Evolutionary conservation across 2,797 vertebrate species (phyloP), one percentile per base, ranked within the genome.

Genomic region (Mycteria americana): DNA sequence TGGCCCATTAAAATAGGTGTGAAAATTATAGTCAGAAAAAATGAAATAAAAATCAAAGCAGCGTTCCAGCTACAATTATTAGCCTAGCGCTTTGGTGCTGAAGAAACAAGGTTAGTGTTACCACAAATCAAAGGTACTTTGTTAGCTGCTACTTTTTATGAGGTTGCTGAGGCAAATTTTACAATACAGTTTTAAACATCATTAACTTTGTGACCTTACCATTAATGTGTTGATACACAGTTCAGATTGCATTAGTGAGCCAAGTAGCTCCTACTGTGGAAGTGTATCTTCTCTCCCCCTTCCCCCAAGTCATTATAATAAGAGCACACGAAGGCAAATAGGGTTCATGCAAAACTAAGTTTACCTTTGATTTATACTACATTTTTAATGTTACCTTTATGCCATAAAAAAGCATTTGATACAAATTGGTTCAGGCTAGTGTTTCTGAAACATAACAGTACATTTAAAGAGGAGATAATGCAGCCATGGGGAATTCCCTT

Each of bases 131-230:
- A 89, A 91, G 45, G 35, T 85, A 87, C 64, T 89, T 93, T 57
- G 73, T 95, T 93, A 95, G 19, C n/a, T 78, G 57, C 79, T 73
- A 54, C 46, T 80, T 90, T 87, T 94, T 95, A 84, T 59, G 80
- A 90, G 50, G 50, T 90, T 93, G 80, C 80, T 82, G 59, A 90
- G 60, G 85, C 54, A 95, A 93, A 77, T 94, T 92, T 91, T 90
- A 95, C 80, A 92, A 18, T 86, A 56, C 35, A 65, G 25, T 87
- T 96, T 95, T 93, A 93, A 83, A 88, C 74, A 69, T 86, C 92
- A 87, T 96, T 96, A 95, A 84, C 92, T 95, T 91, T 51, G 67
- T 92, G 76, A 95, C 91, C 79, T 93, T 75, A 86, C 53, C 83
- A 68, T 93, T 88, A 95, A 69, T 33, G 35, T 87, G 73, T 87